phyloP scores from a whole-genome alignment of 1,140 invertebrate species.

The Hycleus cichorii region DNA sequence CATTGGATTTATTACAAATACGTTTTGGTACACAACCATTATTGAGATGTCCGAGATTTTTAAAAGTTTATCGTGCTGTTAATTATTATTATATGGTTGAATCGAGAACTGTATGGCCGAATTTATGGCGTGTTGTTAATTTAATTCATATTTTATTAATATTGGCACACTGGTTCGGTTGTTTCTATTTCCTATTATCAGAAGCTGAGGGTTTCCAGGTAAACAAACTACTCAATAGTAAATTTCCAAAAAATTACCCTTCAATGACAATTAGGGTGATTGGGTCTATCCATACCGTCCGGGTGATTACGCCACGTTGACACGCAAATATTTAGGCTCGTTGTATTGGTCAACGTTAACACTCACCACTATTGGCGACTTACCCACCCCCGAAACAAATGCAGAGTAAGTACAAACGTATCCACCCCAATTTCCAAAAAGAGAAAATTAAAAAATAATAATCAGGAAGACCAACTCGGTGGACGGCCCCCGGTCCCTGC shows the following conservation, averaged over 20 bases:
- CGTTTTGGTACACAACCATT: slow-evolving; percentile 71
- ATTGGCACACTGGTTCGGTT: slow-evolving; percentile 94
- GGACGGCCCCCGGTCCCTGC: slow-evolving; percentile 75
- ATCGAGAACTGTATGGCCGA: slow-evolving; percentile 89
- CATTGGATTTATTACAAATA: slow-evolving; percentile 79
- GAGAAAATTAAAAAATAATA: background rate
- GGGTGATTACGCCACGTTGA: slow-evolving; percentile 76
- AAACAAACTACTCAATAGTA: slow-evolving; percentile 1
- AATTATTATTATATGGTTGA: slow-evolving; percentile 95
- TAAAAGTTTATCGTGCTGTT: slow-evolving; percentile 80
- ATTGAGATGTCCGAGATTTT: slow-evolving; percentile 74
- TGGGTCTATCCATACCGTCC: slow-evolving; percentile 89
- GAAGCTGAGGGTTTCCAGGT: slow-evolving; percentile 83
- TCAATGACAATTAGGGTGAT: slow-evolving; percentile 54
- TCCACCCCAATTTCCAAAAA: background rate
- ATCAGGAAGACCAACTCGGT: slow-evolving; percentile 55
- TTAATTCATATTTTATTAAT: slow-evolving; percentile 91
- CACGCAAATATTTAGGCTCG: slow-evolving; percentile 87
- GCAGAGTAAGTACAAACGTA: slow-evolving; percentile 77
- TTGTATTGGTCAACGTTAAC: slow-evolving; percentile 95
- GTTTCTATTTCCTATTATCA: slow-evolving; percentile 92
- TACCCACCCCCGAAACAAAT: slow-evolving; percentile 90
- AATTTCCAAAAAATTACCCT: too few relatives aligned
- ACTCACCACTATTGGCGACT: slow-evolving; percentile 91
- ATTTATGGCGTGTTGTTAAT: slow-evolving; percentile 93